Base-by-base conservation (phyloP, 1,140 invertebrate genomes). In the Cephus cinctus region DNA sequence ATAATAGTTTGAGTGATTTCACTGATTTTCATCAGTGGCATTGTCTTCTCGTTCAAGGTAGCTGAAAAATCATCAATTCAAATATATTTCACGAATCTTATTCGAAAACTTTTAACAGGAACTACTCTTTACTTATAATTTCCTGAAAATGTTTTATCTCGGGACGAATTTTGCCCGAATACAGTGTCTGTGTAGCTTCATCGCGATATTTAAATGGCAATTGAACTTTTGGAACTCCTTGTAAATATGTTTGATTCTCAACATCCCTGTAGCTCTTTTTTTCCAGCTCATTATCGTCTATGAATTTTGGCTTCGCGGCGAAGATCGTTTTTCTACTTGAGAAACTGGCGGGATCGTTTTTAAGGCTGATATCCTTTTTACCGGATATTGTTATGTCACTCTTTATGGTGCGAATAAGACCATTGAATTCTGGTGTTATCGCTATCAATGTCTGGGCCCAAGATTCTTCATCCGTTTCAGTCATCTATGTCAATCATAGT, bases 51-150 rank as follows among this genome's bases (percentile, higher is more conserved):
- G 12, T 42, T 41, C 47, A 62, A 43, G 1, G 52, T 36, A n/a
- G 44, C 52, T 5, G 16, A 34, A 9, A 36, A n/a, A n/a, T n/a
- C n/a, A n/a, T n/a, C n/a, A n/a, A n/a, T n/a, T n/a, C n/a, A n/a
- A n/a, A n/a, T n/a, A n/a, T n/a, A n/a, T n/a, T n/a, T n/a, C n/a
- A n/a, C n/a, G n/a, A n/a, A n/a, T n/a, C n/a, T n/a, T n/a, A n/a
- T n/a, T n/a, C n/a, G n/a, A n/a, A n/a, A n/a, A n/a, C n/a, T n/a
- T n/a, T n/a, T n/a, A n/a, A n/a, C n/a, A n/a, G n/a, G n/a, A n/a
- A n/a, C n/a, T n/a, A n/a, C n/a, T n/a, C n/a, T n/a, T 53, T 27
- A 65, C 63, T 54, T 47, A 63, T 50, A 2, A 65, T 52, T 11
- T 61, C 43, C 19, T 42, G 42, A 22, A 47, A 50, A 34, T 48